Evolutionary conservation across 2,797 vertebrate genomes (phyloP), one percentile per base, ranked within the genome.

Genomic region (Tiaroga cobitis): DNA sequence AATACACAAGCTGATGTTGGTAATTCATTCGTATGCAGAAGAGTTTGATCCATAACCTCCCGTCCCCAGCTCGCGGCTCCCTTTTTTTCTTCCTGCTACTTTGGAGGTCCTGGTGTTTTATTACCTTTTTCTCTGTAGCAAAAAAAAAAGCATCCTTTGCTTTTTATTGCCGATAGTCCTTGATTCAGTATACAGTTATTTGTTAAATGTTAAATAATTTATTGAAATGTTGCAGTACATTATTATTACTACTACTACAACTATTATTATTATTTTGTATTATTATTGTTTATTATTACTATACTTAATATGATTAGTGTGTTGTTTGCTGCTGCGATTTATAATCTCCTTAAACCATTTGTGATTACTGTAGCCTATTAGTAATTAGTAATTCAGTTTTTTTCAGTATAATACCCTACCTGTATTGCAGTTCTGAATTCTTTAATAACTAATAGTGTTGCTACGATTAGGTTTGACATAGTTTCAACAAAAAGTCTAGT

Each of bases 1-100:
- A 96, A 96, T 95, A 95, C 95, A 96, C 89, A 75, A 78, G 26
- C 77, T 67, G 65, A 73, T 72, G 82, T 51, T 78, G 70, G 75
- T 54, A 79, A n/a, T 79, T 76, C 29, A 80, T 87, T 84, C 67
- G 49, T 69, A 75, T 86, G 46, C 49, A 77, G 54, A 86, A 70
- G 39, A 21, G 54, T 85, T 86, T 72, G 56, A 83, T 83, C 15
- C 43, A 51, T 37, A 73, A 67, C 11, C 78, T 29, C 26, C 19
- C 13, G 18, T 29, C 21, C n/a, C 59, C 43, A 39, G n/a, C 39
- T 29, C 46, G n/a, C 51, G 54, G 39, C 19, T 54, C 16, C 37
- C 21, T 43, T 13, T 72, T 69, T 65, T 80, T 15, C 18, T 41
- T 54, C 26, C 18, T 61, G 16, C 81, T 19, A 19, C 29, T 75